Evolutionary conservation across 2,113 vertebrate genomes (phyloP), one percentile per base, ranked within the genome.

Genomic region (Perca flavescens): DNA sequence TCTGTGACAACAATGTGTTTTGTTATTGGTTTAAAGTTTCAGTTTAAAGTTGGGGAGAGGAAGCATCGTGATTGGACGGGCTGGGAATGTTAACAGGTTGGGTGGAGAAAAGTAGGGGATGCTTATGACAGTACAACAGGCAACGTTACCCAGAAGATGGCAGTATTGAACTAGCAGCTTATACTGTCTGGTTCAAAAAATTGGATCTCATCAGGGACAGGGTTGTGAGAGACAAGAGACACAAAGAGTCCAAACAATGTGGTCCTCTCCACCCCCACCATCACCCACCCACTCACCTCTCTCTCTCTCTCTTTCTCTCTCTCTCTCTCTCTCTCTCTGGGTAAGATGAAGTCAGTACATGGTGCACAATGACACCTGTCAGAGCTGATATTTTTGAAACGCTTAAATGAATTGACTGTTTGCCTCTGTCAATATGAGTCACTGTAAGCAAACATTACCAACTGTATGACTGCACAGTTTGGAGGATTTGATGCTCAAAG

Each of bases 341-440:
- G n/a, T 67, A 75, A 79, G 57, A 80, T 34, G 46, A 69, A 79
- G 74, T 84, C 79, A 66, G 81, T 46, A 71, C 79, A 84, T 36
- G 47, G 34, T 62, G 47, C 68, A 82, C 83, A 61, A 17, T 81
- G 79, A 83, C 84, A 88, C 83, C 89, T 85, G 77, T 84, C 88
- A 84, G 74, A 84, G 78, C 63, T 75, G 69, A 83, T 88, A 70
- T 89, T 71, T 84, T 60, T 74, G 54, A 70, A 84, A 78, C 77
- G 82, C 86, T 88, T 83, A 66, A 78, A 82, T 78, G 65, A 85
- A 88, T 80, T 83, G 56, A 61, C 70, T 83, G 61, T 79, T 84
- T 75, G 68, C 87, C 40, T 85, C 31, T 69, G 87, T 91, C 87
- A 91, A 92, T 88, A 83, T 91, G 90, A 93, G 89, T 91, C 91